phyloP scores from a whole-genome alignment of 2,888 invertebrate genomes.

The Hypolimnas misippus region DNA sequence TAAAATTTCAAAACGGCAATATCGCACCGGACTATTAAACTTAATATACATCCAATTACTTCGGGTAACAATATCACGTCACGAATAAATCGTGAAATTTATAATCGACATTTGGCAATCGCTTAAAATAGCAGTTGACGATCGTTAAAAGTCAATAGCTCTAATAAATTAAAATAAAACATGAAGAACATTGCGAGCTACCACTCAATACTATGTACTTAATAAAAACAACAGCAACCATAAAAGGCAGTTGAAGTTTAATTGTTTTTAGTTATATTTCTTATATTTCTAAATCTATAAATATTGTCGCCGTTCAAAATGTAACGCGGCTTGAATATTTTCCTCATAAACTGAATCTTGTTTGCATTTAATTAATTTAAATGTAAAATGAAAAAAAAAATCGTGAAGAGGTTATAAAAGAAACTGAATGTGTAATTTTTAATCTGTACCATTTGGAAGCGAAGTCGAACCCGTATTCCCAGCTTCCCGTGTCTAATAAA shows the following conservation, averaged over 20 bases:
- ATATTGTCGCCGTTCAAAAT: background rate
- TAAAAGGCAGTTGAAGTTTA: background rate
- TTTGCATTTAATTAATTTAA: conserved; percentile 80
- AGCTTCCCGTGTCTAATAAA: conserved; percentile 71
- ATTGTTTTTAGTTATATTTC: conserved; percentile 56
- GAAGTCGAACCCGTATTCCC: conserved; percentile 50
- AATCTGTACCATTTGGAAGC: conserved; percentile 68
- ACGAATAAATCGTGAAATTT: conserved; percentile 22
- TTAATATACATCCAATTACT: conserved; percentile 24
- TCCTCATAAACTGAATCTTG: conserved; percentile 66
- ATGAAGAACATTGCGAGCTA: conserved; percentile 47
- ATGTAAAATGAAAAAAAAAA: conserved; percentile 66
- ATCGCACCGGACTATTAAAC: conserved; percentile 50
- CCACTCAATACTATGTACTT: conserved; percentile 19
- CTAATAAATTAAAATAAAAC: conserved; percentile 28
- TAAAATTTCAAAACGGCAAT: conserved; percentile 47
- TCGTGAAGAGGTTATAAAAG: conserved; percentile 63
- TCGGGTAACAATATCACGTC: conserved; percentile 21
- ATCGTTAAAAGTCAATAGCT: conserved; percentile 21
- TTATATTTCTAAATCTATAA: conserved; percentile 50
- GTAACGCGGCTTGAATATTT: conserved; percentile 60
- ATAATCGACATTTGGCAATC: conserved; percentile 26
- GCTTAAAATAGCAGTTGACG: conserved; percentile 14
- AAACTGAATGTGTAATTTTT: conserved; percentile 71
- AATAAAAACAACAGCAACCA: no score